Base-by-base conservation (phyloP, 2,113 vertebrate species). In the Balaeniceps rex region DNA sequence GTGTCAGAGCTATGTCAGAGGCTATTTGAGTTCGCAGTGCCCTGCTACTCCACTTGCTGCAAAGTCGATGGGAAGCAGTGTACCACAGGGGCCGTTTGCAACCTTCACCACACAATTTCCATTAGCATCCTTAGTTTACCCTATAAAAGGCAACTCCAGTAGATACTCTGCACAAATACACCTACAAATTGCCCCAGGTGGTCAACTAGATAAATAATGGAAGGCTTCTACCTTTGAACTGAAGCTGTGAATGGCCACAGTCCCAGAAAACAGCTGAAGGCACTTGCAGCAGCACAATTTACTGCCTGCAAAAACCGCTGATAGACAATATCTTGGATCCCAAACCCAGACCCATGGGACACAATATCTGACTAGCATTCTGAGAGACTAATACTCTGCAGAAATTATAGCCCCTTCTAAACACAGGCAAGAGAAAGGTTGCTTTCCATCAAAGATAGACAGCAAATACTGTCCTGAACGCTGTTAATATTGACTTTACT, bases 401-500 rank as follows among this genome's bases (percentile, higher is more conserved):
- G 66, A 68, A 94, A 85, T 83, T 71, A 83, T 9, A 83, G 88
- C 51, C 74, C 80, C 36, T 68, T 85, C 28, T 4, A 88, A 89
- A 72, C 61, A 54, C 60, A 92, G 52, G 66, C 85, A 40, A 82
- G 88, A 78, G 93, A 96, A 95, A 72, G 68, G 49, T 47, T 87
- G 83, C 71, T 94, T 88, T 94, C 72, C 60, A 92, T 96, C 83
- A 91, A 61, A 77, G 54, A 54, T 9, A 64, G 95, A 91, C 75
- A 94, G 93, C 71, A 69, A 96, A 87, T 69, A 71, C 76, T 80
- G 71, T 24, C 72, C 83, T 1, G 12, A 92, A 70, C 0, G 86
- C 52, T 44, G 83, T 93, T 96, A 95, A 94, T 93, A 96, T 85
- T 97, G 95, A 94, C 96, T 97, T 97, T 97, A 44, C 82, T 91